A percentile compares a stretch with the other conserved stretches of the same genome.
These are phyloP conservation scores for Neoascia interrupta DNA, from an alignment of 2,888 invertebrate species.

Conservation along the genomic window DNA sequence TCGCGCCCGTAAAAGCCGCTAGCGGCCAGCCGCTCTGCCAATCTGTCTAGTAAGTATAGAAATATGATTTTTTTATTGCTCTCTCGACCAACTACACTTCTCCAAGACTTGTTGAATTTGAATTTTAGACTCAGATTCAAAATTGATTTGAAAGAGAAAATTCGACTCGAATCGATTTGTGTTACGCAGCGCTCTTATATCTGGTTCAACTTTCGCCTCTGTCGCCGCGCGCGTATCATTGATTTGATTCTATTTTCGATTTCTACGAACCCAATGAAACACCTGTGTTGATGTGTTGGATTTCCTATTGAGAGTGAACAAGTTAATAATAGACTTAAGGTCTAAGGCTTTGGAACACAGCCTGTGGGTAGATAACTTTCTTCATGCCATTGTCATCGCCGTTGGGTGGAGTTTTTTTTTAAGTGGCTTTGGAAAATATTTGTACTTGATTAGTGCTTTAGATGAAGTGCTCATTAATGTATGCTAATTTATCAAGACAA, in stretches of 20 bases:
- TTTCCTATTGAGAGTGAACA: slow-evolving; percentile 10
- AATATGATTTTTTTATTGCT: background rate
- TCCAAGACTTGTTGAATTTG: too few relatives aligned
- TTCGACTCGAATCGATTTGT: slow-evolving; percentile 5
- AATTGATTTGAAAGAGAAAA: slow-evolving; percentile 24
- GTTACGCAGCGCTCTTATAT: background rate
- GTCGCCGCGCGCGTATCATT: background rate
- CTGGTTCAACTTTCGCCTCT: slow-evolving; percentile 28
- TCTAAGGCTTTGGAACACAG: too few relatives aligned
- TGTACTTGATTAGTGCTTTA: background rate
- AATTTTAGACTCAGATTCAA: slow-evolving; percentile 2
- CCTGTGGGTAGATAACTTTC: slow-evolving; percentile 25
- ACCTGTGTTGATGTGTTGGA: too few relatives aligned
- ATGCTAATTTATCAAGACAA: too few relatives aligned
- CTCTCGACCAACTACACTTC: background rate
- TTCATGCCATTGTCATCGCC: slow-evolving; percentile 15
- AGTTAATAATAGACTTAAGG: too few relatives aligned
- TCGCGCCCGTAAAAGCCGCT: background rate
- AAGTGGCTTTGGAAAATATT: background rate
- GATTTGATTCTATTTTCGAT: slow-evolving; percentile 15
- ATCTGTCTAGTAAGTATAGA: slow-evolving; percentile 24
- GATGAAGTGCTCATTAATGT: too few relatives aligned
- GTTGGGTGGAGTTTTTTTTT: background rate
- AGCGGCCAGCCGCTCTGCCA: slow-evolving; percentile 19
- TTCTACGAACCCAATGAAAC: too few relatives aligned